Evolutionary conservation across 2,113 vertebrate genomes (phyloP), one percentile per base, ranked within the genome.

Genomic region (Pelecanoides urinatrix): DNA sequence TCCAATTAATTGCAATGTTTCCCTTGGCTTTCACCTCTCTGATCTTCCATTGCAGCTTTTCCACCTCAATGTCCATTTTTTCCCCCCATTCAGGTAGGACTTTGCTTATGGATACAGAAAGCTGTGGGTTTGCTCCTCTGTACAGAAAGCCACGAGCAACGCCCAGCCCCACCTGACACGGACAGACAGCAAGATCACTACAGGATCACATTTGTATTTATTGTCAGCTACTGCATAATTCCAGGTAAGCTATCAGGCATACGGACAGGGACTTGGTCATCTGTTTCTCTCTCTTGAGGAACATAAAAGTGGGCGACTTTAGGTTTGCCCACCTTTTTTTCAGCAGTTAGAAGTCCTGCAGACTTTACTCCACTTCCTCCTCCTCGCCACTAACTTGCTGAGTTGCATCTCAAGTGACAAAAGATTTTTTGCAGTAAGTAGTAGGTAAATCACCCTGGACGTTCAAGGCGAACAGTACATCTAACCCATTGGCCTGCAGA

Each of bases 81-180:
- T 1, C 6, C 8, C 11, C 10, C n/a, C 34, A 7, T 23, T 34
- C 53, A 47, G 6, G 22, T 1, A 34, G 25, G n/a, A 8, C 2
- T 83, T 77, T 55, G 8, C 20, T 45, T 5, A 21, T 58, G 7
- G n/a, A n/a, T 29, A 9, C 3, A 26, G 82, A 86, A 68, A 62
- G 44, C 29, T 42, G 45, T 42, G 50, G 38, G 6, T 38, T 83
- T 73, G 44, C 20, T 76, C 20, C 32, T 18, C 13, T 7, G 9
- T 10, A 45, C 76, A 66, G 67, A 65, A 81, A 47, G 34, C 32
- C 47, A 66, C 1, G 2, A 88, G 74, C 49, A 76, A 36, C 3
- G 6, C 20, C 9, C 52, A 80, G n/a, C 22, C 32, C n/a, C 32
- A 21, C 34, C 40, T 58, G 27, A 38, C 36, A 63, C 38, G 59